Evolutionary conservation across 2,888 invertebrate species (phyloP).

Genomic region (Steinernema carpocapsae): DNA sequence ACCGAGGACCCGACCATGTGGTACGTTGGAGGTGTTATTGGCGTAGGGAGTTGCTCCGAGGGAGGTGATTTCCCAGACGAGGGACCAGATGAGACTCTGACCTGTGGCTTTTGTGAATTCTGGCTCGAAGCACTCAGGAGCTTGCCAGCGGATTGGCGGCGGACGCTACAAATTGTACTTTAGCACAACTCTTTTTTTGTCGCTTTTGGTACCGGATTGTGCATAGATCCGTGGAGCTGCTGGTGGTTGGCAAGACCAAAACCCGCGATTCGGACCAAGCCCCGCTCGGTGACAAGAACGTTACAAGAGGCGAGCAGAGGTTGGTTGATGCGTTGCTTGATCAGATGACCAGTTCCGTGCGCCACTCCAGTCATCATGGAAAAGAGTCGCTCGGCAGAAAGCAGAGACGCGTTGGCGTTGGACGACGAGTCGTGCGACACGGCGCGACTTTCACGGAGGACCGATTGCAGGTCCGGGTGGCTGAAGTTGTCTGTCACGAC

Average conservation of each 20-base stretch:
- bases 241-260: conserved; percentile 38
- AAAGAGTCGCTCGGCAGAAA: conserved; percentile 13
- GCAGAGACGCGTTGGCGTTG: background rate
- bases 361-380: conserved; percentile 38
- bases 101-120: conserved; percentile 34
- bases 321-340: conserved; percentile 35
- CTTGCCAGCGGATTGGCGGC: conserved; percentile 32
- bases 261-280: conserved; percentile 35
- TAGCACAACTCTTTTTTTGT: too few species aligned
- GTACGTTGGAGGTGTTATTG: conserved; percentile 21
- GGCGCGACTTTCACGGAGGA: conserved; percentile 36
- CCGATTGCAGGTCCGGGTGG: conserved; percentile 37
- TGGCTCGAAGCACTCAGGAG: conserved; percentile 32
- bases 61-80: conserved; percentile 36
- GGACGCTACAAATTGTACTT: conserved; percentile 2
- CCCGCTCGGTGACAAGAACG: conserved; percentile 34
- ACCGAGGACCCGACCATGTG: too few species aligned
- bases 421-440: background rate
- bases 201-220: conserved; percentile 27
- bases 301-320: conserved; percentile 39
- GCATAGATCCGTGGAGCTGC: conserved; percentile 35
- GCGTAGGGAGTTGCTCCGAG: conserved; percentile 38
- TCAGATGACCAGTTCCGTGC: conserved; percentile 37
- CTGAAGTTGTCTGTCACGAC: conserved; percentile 35
- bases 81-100: conserved; percentile 39